Conservation (phyloP, 2,113 vertebrate species). For the Apteryx owenii region DNA sequence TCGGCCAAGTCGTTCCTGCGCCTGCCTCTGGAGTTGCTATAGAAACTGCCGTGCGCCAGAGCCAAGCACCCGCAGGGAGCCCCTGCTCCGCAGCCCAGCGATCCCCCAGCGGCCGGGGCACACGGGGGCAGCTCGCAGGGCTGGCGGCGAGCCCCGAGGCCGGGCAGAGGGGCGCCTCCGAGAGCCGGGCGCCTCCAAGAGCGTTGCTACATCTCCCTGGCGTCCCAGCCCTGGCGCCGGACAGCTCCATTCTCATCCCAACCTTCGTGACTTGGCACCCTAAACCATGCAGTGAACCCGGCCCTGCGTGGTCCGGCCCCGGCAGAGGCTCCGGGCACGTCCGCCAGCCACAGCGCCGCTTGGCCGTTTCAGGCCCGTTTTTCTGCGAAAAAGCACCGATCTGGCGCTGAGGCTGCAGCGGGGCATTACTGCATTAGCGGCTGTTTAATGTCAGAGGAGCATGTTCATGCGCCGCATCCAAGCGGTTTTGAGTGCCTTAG, state of each 20-base stretch:
- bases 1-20: slow-evolving; percentile 68
- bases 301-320: no score
- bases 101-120: fast-evolving
- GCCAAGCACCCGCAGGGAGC: slow-evolving; percentile 44
- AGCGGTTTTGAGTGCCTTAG: background rate
- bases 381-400: no score
- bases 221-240: background rate
- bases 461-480: background rate
- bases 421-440: no score
- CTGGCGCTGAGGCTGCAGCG: no score
- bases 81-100: background rate
- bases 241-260: background rate
- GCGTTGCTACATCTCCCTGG: background rate
- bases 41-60: slow-evolving; percentile 79
- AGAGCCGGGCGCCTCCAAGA: no score
- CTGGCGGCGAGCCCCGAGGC: background rate
- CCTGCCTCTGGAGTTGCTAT: slow-evolving; percentile 78
- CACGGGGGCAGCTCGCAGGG: fast-evolving
- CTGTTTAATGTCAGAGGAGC: background rate
- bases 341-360: fast-evolving
- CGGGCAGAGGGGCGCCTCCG: background rate
- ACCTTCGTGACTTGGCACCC: background rate
- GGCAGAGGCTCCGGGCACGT: background rate
- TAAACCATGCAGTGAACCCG: background rate
- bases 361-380: background rate